Conservation (phyloP, 2,113 vertebrate genomes). For the Ctenodactylus gundi region DNA sequence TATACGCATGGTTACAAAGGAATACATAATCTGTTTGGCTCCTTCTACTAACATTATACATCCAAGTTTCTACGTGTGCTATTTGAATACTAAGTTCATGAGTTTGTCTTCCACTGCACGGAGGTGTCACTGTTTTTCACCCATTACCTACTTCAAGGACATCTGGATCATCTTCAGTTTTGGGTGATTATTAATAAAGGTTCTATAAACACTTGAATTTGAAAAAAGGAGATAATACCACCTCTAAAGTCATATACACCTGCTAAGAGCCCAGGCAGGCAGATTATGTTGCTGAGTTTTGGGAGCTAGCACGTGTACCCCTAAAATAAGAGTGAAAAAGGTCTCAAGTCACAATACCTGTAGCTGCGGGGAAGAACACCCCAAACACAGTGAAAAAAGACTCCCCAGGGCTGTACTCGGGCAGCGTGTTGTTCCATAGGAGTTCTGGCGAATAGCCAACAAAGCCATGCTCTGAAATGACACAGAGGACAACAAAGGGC, state of each 20-base stretch:
- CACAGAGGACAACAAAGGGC: background rate
- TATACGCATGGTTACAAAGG: too few species aligned
- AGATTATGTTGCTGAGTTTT: background rate
- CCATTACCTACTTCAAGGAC: too few species aligned
- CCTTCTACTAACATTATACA: too few species aligned
- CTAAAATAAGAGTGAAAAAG: background rate
- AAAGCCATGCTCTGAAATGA: slow-evolving; percentile 91
- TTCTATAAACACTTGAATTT: too few species aligned
- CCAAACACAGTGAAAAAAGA: slow-evolving; percentile 98
- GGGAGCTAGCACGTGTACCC: background rate
- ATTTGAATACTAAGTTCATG: too few species aligned
- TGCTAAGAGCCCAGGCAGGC: background rate
- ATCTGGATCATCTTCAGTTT: too few species aligned
- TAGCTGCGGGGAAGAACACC: slow-evolving; percentile 97
- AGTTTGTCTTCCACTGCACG: too few species aligned
- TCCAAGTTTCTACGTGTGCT: too few species aligned
- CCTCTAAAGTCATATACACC: background rate
- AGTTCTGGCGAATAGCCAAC: slow-evolving; percentile 91
- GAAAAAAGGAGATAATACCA: too few species aligned
- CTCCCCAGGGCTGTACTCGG: slow-evolving; percentile 93
- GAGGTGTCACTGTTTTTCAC: too few species aligned
- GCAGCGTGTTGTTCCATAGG: slow-evolving; percentile 89
- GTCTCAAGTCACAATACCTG: slow-evolving; percentile 85
- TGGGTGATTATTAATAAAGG: too few species aligned
- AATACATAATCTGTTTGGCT: too few species aligned